phyloP scores from a whole-genome alignment of 2,888 invertebrate genomes.

The Sussaba pulchella region DNA sequence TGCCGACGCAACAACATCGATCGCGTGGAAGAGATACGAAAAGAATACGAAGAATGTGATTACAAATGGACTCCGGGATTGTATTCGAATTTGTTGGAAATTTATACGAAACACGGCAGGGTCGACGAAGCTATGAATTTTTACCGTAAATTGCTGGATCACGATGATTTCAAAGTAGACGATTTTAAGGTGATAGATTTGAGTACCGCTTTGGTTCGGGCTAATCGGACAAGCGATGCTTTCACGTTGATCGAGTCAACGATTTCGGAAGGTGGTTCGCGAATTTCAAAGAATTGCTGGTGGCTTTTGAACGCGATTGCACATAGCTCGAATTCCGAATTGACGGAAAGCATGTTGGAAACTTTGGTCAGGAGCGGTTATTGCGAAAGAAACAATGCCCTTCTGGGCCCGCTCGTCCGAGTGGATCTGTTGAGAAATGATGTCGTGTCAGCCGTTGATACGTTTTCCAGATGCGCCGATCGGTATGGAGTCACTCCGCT shows the following conservation, averaged over 20 bases:
- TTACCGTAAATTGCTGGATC: slow-evolving; percentile 85
- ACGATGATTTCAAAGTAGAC: slow-evolving; percentile 87
- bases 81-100: slow-evolving; percentile 88
- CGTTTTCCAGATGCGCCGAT: slow-evolving; percentile 85
- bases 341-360: slow-evolving; percentile 85
- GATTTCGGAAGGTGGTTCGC: slow-evolving; percentile 68
- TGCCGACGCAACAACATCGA: slow-evolving; percentile 86
- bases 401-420: slow-evolving; percentile 88
- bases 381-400: slow-evolving; percentile 86
- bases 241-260: slow-evolving; percentile 34
- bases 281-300: slow-evolving; percentile 86
- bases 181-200: slow-evolving; percentile 89
- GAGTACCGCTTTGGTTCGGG: slow-evolving; percentile 86
- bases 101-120: slow-evolving; percentile 86
- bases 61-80: slow-evolving; percentile 86
- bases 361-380: slow-evolving; percentile 85
- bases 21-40: slow-evolving; percentile 86
- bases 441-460: slow-evolving; percentile 86
- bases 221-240: slow-evolving; percentile 68
- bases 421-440: slow-evolving; percentile 86
- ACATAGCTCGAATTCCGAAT: slow-evolving; percentile 80
- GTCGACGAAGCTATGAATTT: slow-evolving; percentile 85
- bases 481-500: slow-evolving; percentile 88
- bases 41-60: slow-evolving; percentile 85
- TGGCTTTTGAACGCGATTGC: slow-evolving; percentile 86